Percentiles rank a stretch among this genome's conserved stretches.
Evolutionary conservation across 2,888 invertebrate genomes (phyloP).

Genomic region (Epinotia brunnichana): DNA sequence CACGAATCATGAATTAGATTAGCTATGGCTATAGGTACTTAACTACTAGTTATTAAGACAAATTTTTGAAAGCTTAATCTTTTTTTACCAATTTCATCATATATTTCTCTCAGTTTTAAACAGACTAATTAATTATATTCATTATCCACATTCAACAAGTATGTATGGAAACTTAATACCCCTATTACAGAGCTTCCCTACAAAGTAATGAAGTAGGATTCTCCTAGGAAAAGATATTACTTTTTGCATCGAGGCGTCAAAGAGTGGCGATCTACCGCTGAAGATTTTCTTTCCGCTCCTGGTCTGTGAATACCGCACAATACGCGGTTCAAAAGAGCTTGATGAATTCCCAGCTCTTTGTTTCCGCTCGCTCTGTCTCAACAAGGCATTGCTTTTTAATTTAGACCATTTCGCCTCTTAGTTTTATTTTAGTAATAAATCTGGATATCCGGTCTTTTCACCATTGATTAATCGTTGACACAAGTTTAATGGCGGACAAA

Average conservation of each 20-base stretch:
- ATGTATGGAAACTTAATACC: slow-evolving; percentile 69
- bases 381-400: slow-evolving; percentile 82
- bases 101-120: background rate
- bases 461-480: slow-evolving; percentile 48
- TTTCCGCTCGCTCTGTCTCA: slow-evolving; percentile 78
- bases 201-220: slow-evolving; percentile 75
- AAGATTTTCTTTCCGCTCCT: slow-evolving; percentile 78
- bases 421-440: slow-evolving; percentile 77
- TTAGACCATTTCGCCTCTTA: slow-evolving; percentile 76
- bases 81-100: background rate
- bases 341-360: slow-evolving; percentile 81
- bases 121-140: slow-evolving; percentile 50
- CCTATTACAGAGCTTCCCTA: slow-evolving; percentile 62
- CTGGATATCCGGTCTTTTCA: slow-evolving; percentile 64
- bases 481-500: slow-evolving; percentile 15
- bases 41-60: background rate
- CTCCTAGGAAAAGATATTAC: slow-evolving; percentile 67
- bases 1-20: no score
- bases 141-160: slow-evolving; percentile 75
- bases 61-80: background rate
- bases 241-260: slow-evolving; percentile 76
- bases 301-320: slow-evolving; percentile 75
- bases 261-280: slow-evolving; percentile 75
- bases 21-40: no score
- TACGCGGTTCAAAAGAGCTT: slow-evolving; percentile 80